Conservation (phyloP, 2,113 vertebrate genomes). For the Protobothrops flavoviridis region DNA sequence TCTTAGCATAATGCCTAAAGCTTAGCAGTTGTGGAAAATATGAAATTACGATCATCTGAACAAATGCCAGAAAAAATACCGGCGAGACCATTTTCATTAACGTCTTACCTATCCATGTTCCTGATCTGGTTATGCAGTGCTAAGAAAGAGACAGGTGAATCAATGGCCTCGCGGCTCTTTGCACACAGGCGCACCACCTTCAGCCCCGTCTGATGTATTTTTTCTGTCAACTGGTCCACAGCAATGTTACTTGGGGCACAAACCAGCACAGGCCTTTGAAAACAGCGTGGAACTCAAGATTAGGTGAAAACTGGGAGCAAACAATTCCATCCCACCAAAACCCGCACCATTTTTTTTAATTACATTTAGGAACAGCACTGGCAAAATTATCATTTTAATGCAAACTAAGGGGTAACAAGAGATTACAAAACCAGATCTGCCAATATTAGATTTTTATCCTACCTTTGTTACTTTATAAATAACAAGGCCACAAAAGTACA, state of each 20-base stretch:
- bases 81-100: rapidly evolving
- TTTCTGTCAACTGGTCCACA: constrained; percentile 96
- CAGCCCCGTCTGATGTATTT: constrained; percentile 96
- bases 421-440: neutral
- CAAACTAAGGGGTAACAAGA: neutral
- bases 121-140: constrained; percentile 98
- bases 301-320: neutral
- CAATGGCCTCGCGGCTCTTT: constrained; percentile 96
- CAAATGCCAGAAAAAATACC: rapidly evolving
- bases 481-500: neutral
- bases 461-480: neutral
- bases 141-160: constrained; percentile 95
- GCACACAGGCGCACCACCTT: constrained; percentile 98
- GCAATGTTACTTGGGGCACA: constrained; percentile 98
- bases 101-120: constrained; percentile 95
- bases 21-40: neutral
- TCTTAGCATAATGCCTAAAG: neutral
- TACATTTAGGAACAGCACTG: neutral
- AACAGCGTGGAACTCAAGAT: rapidly evolving
- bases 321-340: neutral
- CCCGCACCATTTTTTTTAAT: no score
- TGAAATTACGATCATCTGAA: neutral
- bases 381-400: neutral
- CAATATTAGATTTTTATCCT: neutral
- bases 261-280: constrained; percentile 88